phyloP scores from a whole-genome alignment of 2,888 invertebrate species.

The Aricia artaxerxes region DNA sequence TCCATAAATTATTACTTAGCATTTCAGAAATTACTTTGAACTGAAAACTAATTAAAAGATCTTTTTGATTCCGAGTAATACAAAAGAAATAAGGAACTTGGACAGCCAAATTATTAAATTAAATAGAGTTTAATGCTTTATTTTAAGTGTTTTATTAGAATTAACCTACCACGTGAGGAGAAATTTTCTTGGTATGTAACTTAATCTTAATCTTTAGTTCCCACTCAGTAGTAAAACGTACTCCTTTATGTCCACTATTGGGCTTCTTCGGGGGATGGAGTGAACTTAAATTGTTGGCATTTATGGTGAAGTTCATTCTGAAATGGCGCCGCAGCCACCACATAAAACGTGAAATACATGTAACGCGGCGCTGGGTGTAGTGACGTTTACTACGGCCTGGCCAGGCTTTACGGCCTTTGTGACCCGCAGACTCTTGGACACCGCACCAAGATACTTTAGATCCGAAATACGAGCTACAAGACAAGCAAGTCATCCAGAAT shows the following conservation, averaged over 20 bases:
- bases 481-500: neutral
- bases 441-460: conserved; percentile 38
- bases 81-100: neutral
- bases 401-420: conserved; percentile 58
- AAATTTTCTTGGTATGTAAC: neutral
- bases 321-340: conserved; percentile 3
- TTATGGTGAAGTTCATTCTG: neutral
- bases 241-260: neutral
- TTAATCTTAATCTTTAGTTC: neutral
- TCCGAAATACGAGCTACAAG: conserved; percentile 33
- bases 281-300: neutral
- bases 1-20: conserved; percentile 16
- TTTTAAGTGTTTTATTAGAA: neutral
- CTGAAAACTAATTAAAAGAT: conserved; percentile 11
- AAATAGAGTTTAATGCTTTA: neutral
- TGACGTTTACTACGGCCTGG: conserved; percentile 65
- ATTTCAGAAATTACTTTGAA: conserved; percentile 11
- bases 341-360: conserved; percentile 33
- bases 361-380: conserved; percentile 42
- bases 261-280: neutral
- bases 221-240: neutral
- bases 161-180: neutral
- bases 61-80: conserved; percentile 9
- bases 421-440: conserved; percentile 41
- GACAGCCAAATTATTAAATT: neutral